Base-by-base conservation (phyloP, 2,113 vertebrate species). In the Peromyscus maniculatus region DNA sequence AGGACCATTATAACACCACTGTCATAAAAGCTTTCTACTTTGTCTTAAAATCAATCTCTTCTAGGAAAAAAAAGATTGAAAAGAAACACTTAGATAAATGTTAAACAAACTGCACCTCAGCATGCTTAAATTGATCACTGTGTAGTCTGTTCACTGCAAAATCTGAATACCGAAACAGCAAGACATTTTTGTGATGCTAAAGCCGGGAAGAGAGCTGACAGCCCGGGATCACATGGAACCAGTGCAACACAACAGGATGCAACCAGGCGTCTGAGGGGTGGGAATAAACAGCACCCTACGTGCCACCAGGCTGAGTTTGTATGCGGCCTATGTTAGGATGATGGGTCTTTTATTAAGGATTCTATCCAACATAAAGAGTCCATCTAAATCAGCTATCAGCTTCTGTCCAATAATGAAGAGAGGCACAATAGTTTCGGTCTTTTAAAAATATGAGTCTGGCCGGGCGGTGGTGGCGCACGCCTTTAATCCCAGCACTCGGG, bases 31-130 rank as follows among this genome's bases (percentile, higher is more conserved):
- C 62, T 49, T 95, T 90, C 80, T 88, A 21, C n/a, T 59, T 96
- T 96, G 93, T 91, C 80, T 94, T 96, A 96, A 86, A 91, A 95
- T 36, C 46, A 93, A 59, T 39, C 9, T 80, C 22, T 97, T 89
- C 31, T 46, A 93, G 72, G 86, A 75, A 36, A 57, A 11, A 69
- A 88, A 89, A 80, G 11, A 82, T 7, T 46, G 39, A 71, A 91
- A 88, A 96, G 46, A 96, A 46, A 95, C 36, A 93, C 74, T 87
- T n/a, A 46, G 0, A 2, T 78, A 79, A 82, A 78, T 93, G 72
- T 83, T 87, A 94, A 95, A 84, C 2, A 91, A 92, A 80, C 4
- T 87, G 17, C 67, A 55, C 74, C 94, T 55, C 74, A 64, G n/a
- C 39, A 80, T 49, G 21, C 66, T 89, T 89, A 94, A 89, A 79